Conservation (phyloP, 2,888 invertebrate genomes). For the Microchrysa polita region DNA sequence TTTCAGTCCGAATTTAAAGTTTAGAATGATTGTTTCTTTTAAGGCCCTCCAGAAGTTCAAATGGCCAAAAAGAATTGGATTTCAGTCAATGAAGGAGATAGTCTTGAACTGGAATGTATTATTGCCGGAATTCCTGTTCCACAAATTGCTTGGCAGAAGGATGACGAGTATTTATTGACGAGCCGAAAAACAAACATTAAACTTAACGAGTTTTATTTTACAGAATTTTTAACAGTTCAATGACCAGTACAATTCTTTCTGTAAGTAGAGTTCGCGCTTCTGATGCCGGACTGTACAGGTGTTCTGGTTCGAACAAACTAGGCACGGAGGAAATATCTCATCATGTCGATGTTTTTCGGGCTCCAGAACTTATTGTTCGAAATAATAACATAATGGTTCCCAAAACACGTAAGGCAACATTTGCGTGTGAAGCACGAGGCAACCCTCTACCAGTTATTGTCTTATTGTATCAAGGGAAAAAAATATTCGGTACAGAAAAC, state of each 20-base stretch:
- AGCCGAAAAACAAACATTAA: too few species aligned
- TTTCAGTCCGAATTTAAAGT: not conserved
- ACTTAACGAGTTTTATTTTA: not conserved
- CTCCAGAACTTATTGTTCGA: constrained; percentile 51
- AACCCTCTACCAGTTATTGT: constrained; percentile 68
- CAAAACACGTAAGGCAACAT: constrained; percentile 37
- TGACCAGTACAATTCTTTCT: not conserved
- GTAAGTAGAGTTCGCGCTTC: not conserved
- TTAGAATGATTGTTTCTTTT: not conserved
- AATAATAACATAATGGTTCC: constrained; percentile 30
- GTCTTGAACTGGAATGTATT: constrained; percentile 49
- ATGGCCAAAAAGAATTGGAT: constrained; percentile 47
- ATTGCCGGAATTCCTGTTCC: constrained; percentile 50
- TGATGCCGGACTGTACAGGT: constrained; percentile 65
- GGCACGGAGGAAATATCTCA: constrained; percentile 67
- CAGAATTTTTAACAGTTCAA: not conserved
- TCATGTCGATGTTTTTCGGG: constrained; percentile 69
- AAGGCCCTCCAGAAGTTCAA: constrained; percentile 46
- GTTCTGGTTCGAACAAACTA: constrained; percentile 68
- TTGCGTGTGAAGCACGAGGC: constrained; percentile 68
- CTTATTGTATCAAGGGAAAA: constrained; percentile 68
- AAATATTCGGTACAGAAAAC: constrained; percentile 48
- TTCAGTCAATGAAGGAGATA: constrained; percentile 45
- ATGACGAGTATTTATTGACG: too few species aligned
- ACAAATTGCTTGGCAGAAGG: constrained; percentile 49